Evolutionary conservation across 2,113 vertebrate genomes (phyloP).

Genomic region (Cephalophus harveyi): DNA sequence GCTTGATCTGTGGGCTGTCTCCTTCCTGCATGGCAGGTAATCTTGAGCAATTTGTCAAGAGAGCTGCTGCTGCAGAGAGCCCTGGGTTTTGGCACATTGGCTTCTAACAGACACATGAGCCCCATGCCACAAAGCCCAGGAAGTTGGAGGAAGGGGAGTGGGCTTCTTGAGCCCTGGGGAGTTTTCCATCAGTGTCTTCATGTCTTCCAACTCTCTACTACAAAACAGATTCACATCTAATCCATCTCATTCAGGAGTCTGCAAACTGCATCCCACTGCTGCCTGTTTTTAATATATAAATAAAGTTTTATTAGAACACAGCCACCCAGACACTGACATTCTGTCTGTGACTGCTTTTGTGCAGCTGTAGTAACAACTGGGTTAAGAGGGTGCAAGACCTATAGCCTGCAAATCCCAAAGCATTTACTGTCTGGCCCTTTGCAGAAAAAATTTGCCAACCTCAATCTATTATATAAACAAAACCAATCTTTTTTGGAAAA

Average conservation of each 20-base stretch:
- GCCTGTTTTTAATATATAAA: background rate
- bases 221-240: background rate
- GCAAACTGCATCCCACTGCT: too few relatives aligned
- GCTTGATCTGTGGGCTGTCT: background rate
- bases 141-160: accelerated
- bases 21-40: background rate
- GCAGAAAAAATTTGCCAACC: background rate
- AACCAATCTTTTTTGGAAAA: background rate
- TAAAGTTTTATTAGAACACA: background rate
- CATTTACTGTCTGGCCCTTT: background rate
- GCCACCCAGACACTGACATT: background rate
- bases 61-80: background rate
- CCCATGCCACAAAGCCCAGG: accelerated
- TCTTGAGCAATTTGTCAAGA: background rate
- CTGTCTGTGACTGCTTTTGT: background rate
- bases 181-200: background rate
- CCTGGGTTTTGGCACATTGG: background rate
- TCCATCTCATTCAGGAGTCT: background rate
- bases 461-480: background rate
- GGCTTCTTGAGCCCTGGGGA: background rate
- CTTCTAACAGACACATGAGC: background rate
- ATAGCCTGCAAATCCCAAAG: background rate
- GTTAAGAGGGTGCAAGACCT: background rate
- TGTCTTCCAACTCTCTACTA: accelerated
- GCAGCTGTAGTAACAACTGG: background rate